phyloP scores from a whole-genome alignment of 2,797 vertebrate genomes.

The Discoglossus pictus region DNA sequence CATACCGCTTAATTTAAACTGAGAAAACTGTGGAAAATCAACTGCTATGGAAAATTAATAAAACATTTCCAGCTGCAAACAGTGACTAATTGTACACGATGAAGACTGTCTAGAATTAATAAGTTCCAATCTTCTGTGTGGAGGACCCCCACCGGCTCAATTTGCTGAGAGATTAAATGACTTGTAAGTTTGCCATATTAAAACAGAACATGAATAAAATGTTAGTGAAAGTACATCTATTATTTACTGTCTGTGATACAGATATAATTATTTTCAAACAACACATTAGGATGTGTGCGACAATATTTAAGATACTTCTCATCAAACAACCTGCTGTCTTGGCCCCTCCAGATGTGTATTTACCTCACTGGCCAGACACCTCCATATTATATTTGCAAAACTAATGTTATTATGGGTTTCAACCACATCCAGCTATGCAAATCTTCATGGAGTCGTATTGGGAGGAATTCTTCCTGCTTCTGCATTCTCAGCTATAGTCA shows the following conservation, averaged over 20 bases:
- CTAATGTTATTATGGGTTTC: too few relatives aligned
- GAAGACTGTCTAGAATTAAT: constrained; percentile 87
- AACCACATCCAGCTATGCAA: too few relatives aligned
- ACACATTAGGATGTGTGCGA: constrained; percentile 78
- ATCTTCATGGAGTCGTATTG: too few relatives aligned
- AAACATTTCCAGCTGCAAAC: constrained; percentile 84
- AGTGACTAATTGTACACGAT: constrained; percentile 87
- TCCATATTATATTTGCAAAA: too few relatives aligned
- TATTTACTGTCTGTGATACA: constrained; percentile 93
- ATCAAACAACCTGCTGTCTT: constrained; percentile 50
- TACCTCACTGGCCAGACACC: background rate
- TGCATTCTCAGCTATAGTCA: too few relatives aligned
- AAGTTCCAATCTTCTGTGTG: constrained; percentile 83
- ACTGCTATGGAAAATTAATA: constrained; percentile 82
- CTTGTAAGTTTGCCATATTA: constrained; percentile 91
- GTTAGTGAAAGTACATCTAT: constrained; percentile 84
- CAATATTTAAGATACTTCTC: constrained; percentile 77
- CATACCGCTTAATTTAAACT: constrained; percentile 83
- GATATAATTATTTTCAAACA: constrained; percentile 89
- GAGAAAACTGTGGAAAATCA: constrained; percentile 82
- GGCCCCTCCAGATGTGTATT: constrained; percentile 17
- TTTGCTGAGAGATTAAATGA: constrained; percentile 88
- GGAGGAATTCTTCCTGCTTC: too few relatives aligned
- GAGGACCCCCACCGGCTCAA: constrained; percentile 85
- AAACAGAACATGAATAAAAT: constrained; percentile 83